phyloP scores from a whole-genome alignment of 2,888 invertebrate species.

The Platycheirus rosarum region DNA sequence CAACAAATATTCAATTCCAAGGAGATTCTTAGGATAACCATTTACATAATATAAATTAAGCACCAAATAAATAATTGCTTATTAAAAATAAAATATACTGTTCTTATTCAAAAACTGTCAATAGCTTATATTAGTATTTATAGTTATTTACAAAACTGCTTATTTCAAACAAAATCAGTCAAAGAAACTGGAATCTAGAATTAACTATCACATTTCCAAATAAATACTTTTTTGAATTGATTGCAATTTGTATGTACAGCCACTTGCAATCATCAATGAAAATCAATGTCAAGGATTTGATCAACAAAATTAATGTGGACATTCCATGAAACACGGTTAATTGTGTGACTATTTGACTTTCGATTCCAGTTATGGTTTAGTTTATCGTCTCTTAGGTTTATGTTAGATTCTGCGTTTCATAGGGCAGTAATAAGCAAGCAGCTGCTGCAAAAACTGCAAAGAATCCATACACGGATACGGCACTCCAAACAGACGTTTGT shows the following conservation, averaged over 20 bases:
- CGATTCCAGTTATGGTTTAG: slow-evolving; percentile 1
- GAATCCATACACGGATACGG: slow-evolving; percentile 85
- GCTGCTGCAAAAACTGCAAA: slow-evolving; percentile 85
- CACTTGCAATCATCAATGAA: too few species aligned
- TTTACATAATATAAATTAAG: slow-evolving; percentile 3
- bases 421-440: slow-evolving; percentile 86
- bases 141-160: slow-evolving; percentile 60
- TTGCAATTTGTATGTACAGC: too few species aligned
- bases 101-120: neutral
- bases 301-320: too few species aligned
- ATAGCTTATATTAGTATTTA: slow-evolving; percentile 39
- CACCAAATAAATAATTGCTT: slow-evolving; percentile 33
- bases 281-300: too few species aligned
- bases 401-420: slow-evolving; percentile 83
- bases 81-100: neutral
- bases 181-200: slow-evolving; percentile 7
- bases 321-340: too few species aligned
- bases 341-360: neutral
- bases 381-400: slow-evolving; percentile 13
- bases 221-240: too few species aligned
- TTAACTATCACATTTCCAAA: neutral
- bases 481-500: slow-evolving; percentile 84
- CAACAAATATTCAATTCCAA: neutral
- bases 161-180: slow-evolving; percentile 67
- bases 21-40: neutral